Evolutionary conservation across 2,113 vertebrate species (phyloP).

Genomic region (Coregonus clupeaformis): DNA sequence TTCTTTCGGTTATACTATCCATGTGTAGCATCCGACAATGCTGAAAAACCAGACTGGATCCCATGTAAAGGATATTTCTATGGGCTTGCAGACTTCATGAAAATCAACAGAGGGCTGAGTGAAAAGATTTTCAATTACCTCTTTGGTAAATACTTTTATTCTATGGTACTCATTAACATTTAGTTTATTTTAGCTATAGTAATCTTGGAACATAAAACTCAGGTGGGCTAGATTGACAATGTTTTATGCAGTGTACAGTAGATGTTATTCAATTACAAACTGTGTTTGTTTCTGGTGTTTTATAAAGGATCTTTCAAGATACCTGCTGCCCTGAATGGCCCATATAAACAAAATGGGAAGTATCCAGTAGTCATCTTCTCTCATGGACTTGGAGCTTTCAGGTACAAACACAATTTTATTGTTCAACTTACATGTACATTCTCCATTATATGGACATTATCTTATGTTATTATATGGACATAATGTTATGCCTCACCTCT

Average conservation of each 20-base stretch:
- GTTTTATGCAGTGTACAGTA: background rate
- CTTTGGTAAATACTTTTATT: slow-evolving; percentile 77
- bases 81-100: slow-evolving; percentile 88
- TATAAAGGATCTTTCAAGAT: slow-evolving; percentile 82
- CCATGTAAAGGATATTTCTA: slow-evolving; percentile 86
- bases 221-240: background rate
- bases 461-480: background rate
- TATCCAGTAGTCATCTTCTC: slow-evolving; percentile 92
- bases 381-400: slow-evolving; percentile 94
- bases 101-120: slow-evolving; percentile 76
- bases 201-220: background rate
- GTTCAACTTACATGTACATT: background rate
- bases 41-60: slow-evolving; percentile 82
- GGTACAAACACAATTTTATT: slow-evolving; percentile 68
- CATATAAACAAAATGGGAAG: slow-evolving; percentile 81
- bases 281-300: background rate
- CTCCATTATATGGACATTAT: background rate
- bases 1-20: slow-evolving; percentile 94
- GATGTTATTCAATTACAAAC: background rate
- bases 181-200: background rate
- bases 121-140: slow-evolving; percentile 77
- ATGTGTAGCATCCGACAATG: slow-evolving; percentile 61
- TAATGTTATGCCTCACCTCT: too few relatives aligned
- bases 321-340: slow-evolving; percentile 84
- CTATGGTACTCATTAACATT: background rate